A percentile compares a stretch with the other conserved stretches of the same genome.
These are phyloP conservation scores for Numenius phaeopus DNA, from an alignment of 2,797 vertebrate genomes.

Conservation along the genomic window DNA sequence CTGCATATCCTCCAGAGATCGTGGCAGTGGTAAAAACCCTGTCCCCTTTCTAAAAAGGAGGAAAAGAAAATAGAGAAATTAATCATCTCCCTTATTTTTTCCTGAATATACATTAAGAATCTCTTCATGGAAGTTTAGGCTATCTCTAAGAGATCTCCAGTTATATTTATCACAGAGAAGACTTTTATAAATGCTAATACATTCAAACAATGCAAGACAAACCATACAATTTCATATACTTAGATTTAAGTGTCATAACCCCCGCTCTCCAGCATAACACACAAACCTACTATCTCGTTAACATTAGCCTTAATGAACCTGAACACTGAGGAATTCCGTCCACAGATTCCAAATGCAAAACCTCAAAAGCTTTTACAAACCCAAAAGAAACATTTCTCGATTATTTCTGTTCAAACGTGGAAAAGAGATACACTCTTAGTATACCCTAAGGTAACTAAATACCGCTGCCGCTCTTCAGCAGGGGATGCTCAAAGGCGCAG, in stretches of 20 bases:
- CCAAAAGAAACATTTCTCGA: neutral
- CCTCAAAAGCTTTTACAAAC: neutral
- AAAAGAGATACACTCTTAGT: neutral
- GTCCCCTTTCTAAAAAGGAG: slow-evolving; percentile 85
- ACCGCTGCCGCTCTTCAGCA: too few relatives aligned
- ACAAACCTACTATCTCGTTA: neutral
- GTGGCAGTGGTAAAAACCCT: slow-evolving; percentile 88
- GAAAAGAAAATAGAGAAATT: neutral
- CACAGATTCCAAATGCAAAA: neutral
- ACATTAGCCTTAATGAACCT: neutral
- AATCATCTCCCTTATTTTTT: neutral
- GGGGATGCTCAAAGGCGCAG: too few relatives aligned
- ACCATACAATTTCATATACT: neutral
- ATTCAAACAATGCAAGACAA: neutral
- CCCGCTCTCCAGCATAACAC: neutral
- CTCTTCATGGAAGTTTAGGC: neutral
- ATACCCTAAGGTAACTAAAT: neutral
- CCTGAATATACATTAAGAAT: neutral
- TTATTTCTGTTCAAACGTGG: neutral
- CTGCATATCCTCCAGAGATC: slow-evolving; percentile 89
- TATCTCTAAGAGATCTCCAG: neutral
- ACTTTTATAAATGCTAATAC: neutral
- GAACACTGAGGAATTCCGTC: neutral
- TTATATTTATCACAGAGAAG: neutral
- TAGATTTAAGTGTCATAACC: neutral